Percentiles rank a stretch among this genome's conserved stretches.
phyloP scores from a whole-genome alignment of 1,140 invertebrate species.

The Hyles vespertilio region DNA sequence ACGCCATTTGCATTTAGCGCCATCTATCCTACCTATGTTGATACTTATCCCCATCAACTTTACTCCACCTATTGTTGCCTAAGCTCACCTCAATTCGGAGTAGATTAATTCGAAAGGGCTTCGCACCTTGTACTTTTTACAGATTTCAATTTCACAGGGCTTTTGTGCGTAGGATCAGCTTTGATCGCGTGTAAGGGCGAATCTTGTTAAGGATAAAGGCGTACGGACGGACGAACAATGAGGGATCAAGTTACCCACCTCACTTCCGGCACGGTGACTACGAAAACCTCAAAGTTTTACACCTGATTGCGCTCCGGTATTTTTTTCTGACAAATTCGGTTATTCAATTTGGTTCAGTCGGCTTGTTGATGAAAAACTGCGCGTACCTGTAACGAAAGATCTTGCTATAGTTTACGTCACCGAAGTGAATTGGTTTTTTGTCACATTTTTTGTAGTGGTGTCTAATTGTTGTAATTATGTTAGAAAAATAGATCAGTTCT shows the following conservation, averaged over 20 bases:
- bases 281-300: conserved; percentile 43
- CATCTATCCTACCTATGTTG: no score
- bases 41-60: no score
- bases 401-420: no score
- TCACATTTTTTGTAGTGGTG: neutral
- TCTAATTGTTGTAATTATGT: neutral
- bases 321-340: conserved; percentile 33
- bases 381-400: no score
- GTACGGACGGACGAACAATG: conserved; percentile 40
- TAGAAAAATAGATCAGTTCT: neutral
- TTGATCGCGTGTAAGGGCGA: conserved; percentile 29
- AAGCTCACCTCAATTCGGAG: no score
- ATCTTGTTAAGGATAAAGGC: conserved; percentile 54
- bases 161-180: conserved; percentile 31
- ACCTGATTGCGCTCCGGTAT: conserved; percentile 37
- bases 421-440: neutral
- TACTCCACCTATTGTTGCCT: no score
- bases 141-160: conserved; percentile 35
- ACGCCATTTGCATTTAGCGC: no score
- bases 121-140: conserved; percentile 27
- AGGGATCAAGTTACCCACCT: conserved; percentile 47
- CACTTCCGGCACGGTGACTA: conserved; percentile 41
- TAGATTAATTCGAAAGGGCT: neutral
- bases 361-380: conserved; percentile 2
- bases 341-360: conserved; percentile 33